Base-by-base conservation (phyloP, 2,888 invertebrate species). In the Polyommatus iphigenia region DNA sequence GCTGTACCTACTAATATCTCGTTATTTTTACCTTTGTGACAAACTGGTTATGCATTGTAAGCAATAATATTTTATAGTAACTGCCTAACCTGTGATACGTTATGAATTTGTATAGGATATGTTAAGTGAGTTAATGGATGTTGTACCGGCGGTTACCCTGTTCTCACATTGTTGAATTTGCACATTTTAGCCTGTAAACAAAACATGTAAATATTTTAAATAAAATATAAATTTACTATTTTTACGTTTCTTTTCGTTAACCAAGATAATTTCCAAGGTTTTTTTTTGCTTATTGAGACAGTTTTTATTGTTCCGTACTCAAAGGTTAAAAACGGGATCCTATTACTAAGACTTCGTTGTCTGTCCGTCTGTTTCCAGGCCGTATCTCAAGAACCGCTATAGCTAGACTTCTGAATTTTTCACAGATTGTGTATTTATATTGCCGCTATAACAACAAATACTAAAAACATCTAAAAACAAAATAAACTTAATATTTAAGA, bases 151-250 rank as follows among this genome's bases (percentile, higher is more conserved):
- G 41, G 73, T 73, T 41, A 73, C 41, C 73, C 6, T 46, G 20
- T 73, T 41, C 46, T 50, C 73, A 73, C 73, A 10, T 73, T 73
- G 73, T 73, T 73, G 20, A 73, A 73, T 46, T 73, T 73, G 73
- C 73, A 73, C 73, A 73, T 73, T 72, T 72, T n/a, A 46, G 67
- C 15, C 13, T 24, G 20, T 73, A 41, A 46, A 24, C 41, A 50
- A 41, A 41, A 72, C 24, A 24, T 67, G 67, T 67, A 67, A 29
- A 67, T 67, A 67, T 67, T 67, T 67, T 20, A 46, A 73, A 73
- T 73, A 50, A 73, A 73, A 10, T 20, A 24, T 10, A 46, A 24
- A 4, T 20, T 20, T 10, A 29, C 24, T 67, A 36, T 62, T 41
- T 57, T 67, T 67, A 67, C 15, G 0, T 36, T 36, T 57, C 15